These are phyloP conservation scores for Schlechtendalia chinensis DNA, from an alignment of 1,140 invertebrate species.

Conservation along the genomic window DNA sequence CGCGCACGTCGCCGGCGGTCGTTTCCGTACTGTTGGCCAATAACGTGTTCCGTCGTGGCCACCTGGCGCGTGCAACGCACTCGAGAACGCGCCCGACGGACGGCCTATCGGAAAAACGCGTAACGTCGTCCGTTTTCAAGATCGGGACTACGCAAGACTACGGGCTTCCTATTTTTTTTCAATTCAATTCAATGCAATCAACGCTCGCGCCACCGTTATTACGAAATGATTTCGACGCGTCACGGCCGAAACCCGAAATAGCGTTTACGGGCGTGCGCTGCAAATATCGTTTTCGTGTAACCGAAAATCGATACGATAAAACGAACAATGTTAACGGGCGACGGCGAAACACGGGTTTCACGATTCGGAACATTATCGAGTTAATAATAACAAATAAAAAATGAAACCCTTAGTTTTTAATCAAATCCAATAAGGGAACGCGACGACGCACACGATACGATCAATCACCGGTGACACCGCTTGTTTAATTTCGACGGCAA, in stretches of 20 bases:
- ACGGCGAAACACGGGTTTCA: not conserved
- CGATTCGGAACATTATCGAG: conserved; percentile 19
- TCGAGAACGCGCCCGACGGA: not conserved
- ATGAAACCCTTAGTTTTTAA: conserved; percentile 11
- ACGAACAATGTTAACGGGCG: not conserved
- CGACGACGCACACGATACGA: not conserved
- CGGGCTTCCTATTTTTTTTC: too few relatives aligned
- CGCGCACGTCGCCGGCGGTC: conserved; percentile 1
- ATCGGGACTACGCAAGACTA: not conserved
- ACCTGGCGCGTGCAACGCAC: not conserved
- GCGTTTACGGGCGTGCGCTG: too few relatives aligned
- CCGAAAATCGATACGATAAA: not conserved
- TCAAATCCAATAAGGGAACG: conserved; percentile 36
- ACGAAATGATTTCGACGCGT: too few relatives aligned
- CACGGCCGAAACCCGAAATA: too few relatives aligned
- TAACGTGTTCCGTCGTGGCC: conserved; percentile 11
- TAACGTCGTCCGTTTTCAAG: not conserved
- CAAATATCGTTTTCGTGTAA: not conserved
- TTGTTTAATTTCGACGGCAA: conserved; percentile 12
- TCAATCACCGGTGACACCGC: conserved; percentile 31
- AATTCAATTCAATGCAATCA: too few relatives aligned
- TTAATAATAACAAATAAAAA: not conserved
- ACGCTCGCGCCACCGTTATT: too few relatives aligned
- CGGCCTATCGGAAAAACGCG: not conserved
- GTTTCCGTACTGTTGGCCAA: conserved; percentile 12